A percentile compares a stretch with the other conserved stretches of the same genome.
phyloP scores from a whole-genome alignment of 2,888 invertebrate genomes.

The Laothoe populi region DNA sequence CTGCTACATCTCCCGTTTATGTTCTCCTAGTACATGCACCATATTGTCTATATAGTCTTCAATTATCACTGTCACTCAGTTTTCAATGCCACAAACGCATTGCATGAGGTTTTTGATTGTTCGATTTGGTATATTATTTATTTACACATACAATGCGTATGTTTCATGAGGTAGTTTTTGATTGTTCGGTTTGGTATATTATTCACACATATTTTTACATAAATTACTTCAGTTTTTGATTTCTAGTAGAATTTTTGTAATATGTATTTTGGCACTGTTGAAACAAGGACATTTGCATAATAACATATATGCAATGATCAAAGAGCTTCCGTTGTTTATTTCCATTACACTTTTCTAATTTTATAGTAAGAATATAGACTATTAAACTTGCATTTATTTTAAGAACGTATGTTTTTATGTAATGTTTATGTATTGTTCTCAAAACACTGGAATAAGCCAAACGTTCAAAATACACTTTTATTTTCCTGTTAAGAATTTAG shows the following conservation, averaged over 20 bases:
- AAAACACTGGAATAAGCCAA: no score
- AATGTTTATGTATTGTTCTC: background rate
- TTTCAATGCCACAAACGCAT: no score
- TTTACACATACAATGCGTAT: background rate
- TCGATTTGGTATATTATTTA: no score
- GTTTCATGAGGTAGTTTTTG: background rate
- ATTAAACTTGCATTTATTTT: background rate
- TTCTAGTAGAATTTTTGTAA: background rate
- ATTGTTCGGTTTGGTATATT: background rate
- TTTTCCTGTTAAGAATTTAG: no score
- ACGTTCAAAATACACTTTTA: no score
- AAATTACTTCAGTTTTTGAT: background rate
- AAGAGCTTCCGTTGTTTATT: slow-evolving; percentile 20
- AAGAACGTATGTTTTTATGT: no score
- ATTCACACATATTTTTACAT: background rate
- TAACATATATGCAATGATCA: background rate
- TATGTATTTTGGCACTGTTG: slow-evolving; percentile 6
- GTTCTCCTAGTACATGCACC: background rate
- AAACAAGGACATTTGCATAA: background rate
- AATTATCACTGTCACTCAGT: background rate
- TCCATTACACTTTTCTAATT: background rate
- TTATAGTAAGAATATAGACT: background rate
- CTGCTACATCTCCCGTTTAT: background rate
- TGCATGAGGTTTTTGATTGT: no score
- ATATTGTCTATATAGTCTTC: background rate